phyloP scores from a whole-genome alignment of 2,797 vertebrate genomes.

The Eulemur mongoz region DNA sequence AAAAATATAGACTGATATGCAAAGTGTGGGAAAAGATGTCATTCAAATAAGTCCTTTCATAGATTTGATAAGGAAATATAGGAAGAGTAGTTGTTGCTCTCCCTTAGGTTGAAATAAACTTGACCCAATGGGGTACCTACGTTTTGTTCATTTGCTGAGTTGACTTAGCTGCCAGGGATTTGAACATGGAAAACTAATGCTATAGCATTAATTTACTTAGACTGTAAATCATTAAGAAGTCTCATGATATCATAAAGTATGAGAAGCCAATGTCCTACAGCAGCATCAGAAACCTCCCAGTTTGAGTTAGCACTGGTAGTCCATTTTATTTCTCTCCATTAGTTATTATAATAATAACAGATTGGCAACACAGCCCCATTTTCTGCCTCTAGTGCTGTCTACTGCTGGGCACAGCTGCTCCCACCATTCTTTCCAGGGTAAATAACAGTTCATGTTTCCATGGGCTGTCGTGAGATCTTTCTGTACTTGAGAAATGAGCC shows the following conservation, averaged over 20 bases:
- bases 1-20: neutral
- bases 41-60: constrained; percentile 7
- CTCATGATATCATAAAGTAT: constrained; percentile 49
- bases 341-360: constrained; percentile 73
- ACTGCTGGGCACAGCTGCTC: constrained; percentile 73
- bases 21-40: neutral
- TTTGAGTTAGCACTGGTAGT: constrained; percentile 64
- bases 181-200: neutral
- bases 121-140: neutral
- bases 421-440: constrained; percentile 82
- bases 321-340: constrained; percentile 72
- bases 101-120: constrained; percentile 3
- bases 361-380: constrained; percentile 50
- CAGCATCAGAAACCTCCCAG: constrained; percentile 39
- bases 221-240: constrained; percentile 59
- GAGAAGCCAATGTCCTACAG: constrained; percentile 26
- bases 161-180: constrained; percentile 60
- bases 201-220: constrained; percentile 5
- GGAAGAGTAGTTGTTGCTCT: constrained; percentile 8
- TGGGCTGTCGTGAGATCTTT: constrained; percentile 70
- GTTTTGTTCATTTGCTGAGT: constrained; percentile 37
- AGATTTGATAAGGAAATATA: neutral
- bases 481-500: constrained; percentile 80
- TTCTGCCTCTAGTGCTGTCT: constrained; percentile 69
- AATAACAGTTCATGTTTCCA: constrained; percentile 82